These are phyloP conservation scores for Tachysurus vachellii DNA, from an alignment of 2,113 vertebrate species.

Conservation along the genomic window DNA sequence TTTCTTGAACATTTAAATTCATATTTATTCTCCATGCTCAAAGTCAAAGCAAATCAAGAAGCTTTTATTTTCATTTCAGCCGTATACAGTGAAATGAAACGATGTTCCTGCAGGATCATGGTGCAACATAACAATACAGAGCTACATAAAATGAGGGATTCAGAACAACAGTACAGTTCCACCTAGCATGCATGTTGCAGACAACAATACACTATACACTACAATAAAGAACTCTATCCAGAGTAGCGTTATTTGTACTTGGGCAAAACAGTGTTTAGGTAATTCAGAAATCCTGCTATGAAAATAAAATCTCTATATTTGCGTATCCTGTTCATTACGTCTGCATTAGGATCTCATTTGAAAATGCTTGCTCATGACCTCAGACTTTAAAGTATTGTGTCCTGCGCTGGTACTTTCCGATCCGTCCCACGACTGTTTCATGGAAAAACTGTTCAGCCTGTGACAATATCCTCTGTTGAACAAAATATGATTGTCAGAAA, in stretches of 20 bases:
- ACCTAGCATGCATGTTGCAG: too few relatives aligned
- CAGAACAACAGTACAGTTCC: too few relatives aligned
- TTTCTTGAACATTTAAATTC: neutral
- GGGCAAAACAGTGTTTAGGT: neutral
- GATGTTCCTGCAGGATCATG: too few relatives aligned
- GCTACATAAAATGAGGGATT: too few relatives aligned
- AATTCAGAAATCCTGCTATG: neutral
- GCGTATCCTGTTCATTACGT: neutral
- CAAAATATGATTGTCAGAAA: conserved; percentile 71
- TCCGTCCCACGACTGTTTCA: conserved; percentile 60
- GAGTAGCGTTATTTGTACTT: neutral
- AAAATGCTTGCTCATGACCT: conserved; percentile 7
- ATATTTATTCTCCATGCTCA: neutral
- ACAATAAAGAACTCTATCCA: too few relatives aligned
- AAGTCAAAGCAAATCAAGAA: too few relatives aligned
- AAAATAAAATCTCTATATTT: neutral
- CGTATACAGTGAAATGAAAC: too few relatives aligned
- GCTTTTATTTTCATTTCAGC: too few relatives aligned
- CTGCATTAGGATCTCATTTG: neutral
- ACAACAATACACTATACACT: too few relatives aligned
- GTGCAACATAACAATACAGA: too few relatives aligned
- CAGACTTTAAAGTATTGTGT: conserved; percentile 15
- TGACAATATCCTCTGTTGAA: conserved; percentile 68
- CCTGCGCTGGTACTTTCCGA: conserved; percentile 30
- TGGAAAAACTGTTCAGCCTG: conserved; percentile 60